Percentiles rank a stretch among this genome's conserved stretches.
These are phyloP conservation scores for Schizopygopsis malacanthus DNA, from an alignment of 2,797 vertebrate genomes.

Conservation along the genomic window DNA sequence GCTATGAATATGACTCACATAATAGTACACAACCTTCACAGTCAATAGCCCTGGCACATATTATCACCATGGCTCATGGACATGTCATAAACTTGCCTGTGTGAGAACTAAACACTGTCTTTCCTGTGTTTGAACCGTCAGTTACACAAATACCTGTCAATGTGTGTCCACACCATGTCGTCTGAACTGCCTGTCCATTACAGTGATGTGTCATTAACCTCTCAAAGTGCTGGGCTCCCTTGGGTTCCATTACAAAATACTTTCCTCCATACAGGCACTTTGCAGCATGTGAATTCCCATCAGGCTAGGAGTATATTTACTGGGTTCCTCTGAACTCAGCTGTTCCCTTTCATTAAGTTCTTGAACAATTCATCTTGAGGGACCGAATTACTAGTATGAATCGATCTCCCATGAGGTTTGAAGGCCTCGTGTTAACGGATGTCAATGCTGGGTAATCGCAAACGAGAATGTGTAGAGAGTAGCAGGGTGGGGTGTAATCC, in stretches of 20 bases:
- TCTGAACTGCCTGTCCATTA: conserved; percentile 27
- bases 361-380: conserved; percentile 45
- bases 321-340: conserved; percentile 34
- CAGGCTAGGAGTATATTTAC: conserved; percentile 41
- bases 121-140: neutral
- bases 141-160: conserved; percentile 7
- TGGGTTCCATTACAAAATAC: conserved; percentile 28
- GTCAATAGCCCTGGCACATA: conserved; percentile 6
- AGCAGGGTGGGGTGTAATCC: conserved; percentile 34
- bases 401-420: conserved; percentile 27
- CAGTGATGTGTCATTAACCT: conserved; percentile 44
- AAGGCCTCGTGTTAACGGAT: neutral
- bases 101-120: neutral
- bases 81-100: neutral
- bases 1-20: conserved; percentile 39
- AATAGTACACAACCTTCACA: neutral
- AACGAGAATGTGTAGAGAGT: conserved; percentile 23
- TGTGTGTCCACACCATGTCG: neutral
- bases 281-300: conserved; percentile 11
- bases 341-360: conserved; percentile 56
- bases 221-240: conserved; percentile 28
- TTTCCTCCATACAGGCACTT: conserved; percentile 15
- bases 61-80: conserved; percentile 4
- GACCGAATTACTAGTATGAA: conserved; percentile 33
- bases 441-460: conserved; percentile 17